phyloP scores from a whole-genome alignment of 2,888 invertebrate species.

The Macaria notata region DNA sequence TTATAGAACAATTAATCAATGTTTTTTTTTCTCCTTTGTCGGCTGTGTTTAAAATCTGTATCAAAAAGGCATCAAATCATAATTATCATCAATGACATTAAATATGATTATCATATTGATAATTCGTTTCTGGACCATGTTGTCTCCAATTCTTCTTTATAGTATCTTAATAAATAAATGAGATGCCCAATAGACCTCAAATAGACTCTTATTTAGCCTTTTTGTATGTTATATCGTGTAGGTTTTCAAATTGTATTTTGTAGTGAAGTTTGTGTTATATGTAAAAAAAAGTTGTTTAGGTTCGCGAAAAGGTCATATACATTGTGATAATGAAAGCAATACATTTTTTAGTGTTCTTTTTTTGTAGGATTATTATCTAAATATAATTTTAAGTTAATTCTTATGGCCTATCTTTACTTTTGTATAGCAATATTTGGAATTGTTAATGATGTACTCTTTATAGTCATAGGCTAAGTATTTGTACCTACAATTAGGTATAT shows the following conservation, averaged over 20 bases:
- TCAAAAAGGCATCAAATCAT: no score
- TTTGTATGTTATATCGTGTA: neutral
- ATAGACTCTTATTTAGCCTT: no score
- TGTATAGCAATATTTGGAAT: neutral
- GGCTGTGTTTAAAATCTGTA: no score
- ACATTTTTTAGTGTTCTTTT: conserved; percentile 35
- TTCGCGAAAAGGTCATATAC: neutral
- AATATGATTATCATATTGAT: no score
- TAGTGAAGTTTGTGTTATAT: neutral
- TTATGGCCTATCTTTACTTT: neutral
- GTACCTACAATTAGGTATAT: conserved; percentile 27
- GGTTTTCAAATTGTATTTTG: conserved; percentile 1
- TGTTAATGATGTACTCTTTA: conserved; percentile 13
- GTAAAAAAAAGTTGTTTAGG: neutral
- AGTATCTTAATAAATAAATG: no score
- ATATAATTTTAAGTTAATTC: neutral
- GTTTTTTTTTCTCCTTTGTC: no score
- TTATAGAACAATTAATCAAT: no score
- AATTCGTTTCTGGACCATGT: no score
- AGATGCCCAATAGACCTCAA: no score
- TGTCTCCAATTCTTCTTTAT: no score
- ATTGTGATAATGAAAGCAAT: conserved; percentile 38
- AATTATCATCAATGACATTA: no score
- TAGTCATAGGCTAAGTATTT: conserved; percentile 23
- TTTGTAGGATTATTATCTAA: conserved; percentile 16